Base-by-base conservation (phyloP, 1,140 invertebrate genomes). In the Maconellicoccus hirsutus region DNA sequence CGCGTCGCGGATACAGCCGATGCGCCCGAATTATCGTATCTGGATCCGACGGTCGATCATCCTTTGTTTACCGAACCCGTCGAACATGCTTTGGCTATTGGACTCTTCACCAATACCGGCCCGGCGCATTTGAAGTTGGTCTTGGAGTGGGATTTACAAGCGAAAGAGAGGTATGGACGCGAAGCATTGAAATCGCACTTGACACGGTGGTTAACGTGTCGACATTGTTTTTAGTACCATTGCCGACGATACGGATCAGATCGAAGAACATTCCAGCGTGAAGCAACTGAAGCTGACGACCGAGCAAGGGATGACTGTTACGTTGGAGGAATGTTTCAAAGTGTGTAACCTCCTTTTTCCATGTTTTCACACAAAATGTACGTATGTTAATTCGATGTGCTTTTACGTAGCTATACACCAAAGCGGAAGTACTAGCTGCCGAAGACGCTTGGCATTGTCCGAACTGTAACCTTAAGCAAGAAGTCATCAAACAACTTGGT, bases 401-500 rank as follows among this genome's bases (percentile, higher is more conserved):
- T n/a, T n/a, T n/a, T n/a, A n/a, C n/a, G n/a, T 76, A 83, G 77
- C 74, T 96, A 77, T 96, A 96, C 79, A 96, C 93, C 12, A 86
- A 89, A 79, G 92, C 91, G n/a, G 94, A 96, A 78, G 87, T 91
- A 72, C 82, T 97, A 21, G 91, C 90, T 70, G 87, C 89, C 70
- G 93, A 96, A 74, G 92, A 97, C 81, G 92, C 93, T 0, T 97
- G 94, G 94, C 87, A 87, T 75, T 98, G 96, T 83, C 93, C 95
- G 0, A 88, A 92, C 74, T 98, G 94, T 78, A 92, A 94, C 78
- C 86, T 90, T 75, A 94, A 94, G 76, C 90, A 95, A 79, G 91
- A 95, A 73, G 92, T 94, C 19, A 89, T 95, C 0, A 98, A 97
- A 80, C 94, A 93, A 63, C 83, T 98, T 2, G 93, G 92, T 4